A percentile compares a stretch with the other conserved stretches of the same genome.
phyloP scores from a whole-genome alignment of 2,888 invertebrate genomes.

The Anthoptus insignis region DNA sequence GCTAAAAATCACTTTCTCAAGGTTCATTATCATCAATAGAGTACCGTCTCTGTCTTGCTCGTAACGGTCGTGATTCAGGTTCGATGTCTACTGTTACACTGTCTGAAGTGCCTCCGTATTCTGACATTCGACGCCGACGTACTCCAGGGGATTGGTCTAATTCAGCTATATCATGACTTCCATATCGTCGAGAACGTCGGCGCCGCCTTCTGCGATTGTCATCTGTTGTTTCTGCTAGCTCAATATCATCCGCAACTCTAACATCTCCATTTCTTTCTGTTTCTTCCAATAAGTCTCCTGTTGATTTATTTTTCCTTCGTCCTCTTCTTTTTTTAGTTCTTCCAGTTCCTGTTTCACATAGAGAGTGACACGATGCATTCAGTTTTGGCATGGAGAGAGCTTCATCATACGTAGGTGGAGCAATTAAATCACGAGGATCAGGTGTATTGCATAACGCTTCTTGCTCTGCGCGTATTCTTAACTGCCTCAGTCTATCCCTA shows the following conservation, averaged over 20 bases:
- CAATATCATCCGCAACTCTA: conserved; percentile 67
- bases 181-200: conserved; percentile 66
- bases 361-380: conserved; percentile 87
- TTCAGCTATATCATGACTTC: conserved; percentile 80
- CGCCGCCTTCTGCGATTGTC: conserved; percentile 60
- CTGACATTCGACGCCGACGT: conserved; percentile 71
- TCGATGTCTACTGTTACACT: conserved; percentile 68
- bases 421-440: conserved; percentile 89
- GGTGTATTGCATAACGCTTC: conserved; percentile 88
- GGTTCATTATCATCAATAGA: conserved; percentile 76
- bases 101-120: conserved; percentile 62
- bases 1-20: conserved; percentile 78
- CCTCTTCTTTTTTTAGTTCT: conserved; percentile 74
- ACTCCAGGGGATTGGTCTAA: conserved; percentile 78
- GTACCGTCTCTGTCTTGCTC: conserved; percentile 66
- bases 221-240: conserved; percentile 63
- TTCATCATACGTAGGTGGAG: conserved; percentile 92
- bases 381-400: conserved; percentile 92
- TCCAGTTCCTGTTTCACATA: conserved; percentile 77
- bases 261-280: conserved; percentile 77
- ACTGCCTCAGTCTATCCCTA: conserved; percentile 84
- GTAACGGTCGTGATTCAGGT: conserved; percentile 62
- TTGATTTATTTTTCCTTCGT: conserved; percentile 82
- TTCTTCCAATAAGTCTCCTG: conserved; percentile 81
- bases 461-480: conserved; percentile 83